Conservation (phyloP, 2,888 invertebrate species). For the Tortrix viridana region DNA sequence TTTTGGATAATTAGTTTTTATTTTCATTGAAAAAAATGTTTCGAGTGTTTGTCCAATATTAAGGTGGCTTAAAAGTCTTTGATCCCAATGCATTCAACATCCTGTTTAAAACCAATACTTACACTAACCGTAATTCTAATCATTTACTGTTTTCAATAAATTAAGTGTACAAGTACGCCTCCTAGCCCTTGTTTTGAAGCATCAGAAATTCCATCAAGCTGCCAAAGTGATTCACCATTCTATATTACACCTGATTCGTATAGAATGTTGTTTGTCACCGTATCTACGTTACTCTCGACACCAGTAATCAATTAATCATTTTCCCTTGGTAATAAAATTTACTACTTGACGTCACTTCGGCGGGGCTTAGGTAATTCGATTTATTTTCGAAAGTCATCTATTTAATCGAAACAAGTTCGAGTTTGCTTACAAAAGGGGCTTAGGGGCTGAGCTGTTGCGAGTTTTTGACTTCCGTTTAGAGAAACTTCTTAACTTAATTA, state of each 20-base stretch:
- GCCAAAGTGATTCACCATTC: not conserved
- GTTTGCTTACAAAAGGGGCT: constrained; percentile 47
- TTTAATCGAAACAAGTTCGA: constrained; percentile 61
- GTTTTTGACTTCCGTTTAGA: constrained; percentile 21
- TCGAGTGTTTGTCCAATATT: no score
- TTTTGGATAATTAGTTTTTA: no score
- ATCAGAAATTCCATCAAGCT: not conserved
- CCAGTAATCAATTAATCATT: constrained; percentile 56
- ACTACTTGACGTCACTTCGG: constrained; percentile 49
- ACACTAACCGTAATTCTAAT: no score
- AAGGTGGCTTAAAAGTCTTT: no score
- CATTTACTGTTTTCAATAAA: no score
- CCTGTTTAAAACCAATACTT: no score
- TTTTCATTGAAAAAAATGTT: no score
- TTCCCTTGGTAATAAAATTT: constrained; percentile 52
- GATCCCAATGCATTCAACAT: no score
- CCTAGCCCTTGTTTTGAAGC: no score
- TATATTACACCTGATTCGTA: constrained; percentile 27
- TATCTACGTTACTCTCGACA: constrained; percentile 40
- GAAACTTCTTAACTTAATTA: no score
- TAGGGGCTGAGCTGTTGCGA: constrained; percentile 38
- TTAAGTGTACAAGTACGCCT: no score
- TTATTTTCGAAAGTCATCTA: constrained; percentile 62
- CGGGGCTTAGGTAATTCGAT: constrained; percentile 52
- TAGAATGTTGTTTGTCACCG: constrained; percentile 49